These are phyloP conservation scores for Kuschelorhynchus macadamiae DNA, from an alignment of 2,888 invertebrate species.

Conservation along the genomic window DNA sequence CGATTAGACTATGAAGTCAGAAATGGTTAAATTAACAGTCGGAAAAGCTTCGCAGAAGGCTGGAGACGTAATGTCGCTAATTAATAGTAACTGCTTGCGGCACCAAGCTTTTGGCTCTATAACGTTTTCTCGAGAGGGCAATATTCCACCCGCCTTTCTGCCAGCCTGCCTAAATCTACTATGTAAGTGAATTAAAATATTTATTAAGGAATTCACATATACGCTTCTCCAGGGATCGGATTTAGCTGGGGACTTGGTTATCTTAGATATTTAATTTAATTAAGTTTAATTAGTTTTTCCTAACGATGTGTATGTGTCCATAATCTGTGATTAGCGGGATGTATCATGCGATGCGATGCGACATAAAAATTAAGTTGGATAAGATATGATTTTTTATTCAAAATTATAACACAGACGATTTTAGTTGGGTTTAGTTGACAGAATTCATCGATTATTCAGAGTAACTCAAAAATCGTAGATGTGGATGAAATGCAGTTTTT, in stretches of 20 bases:
- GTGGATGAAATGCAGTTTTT: too few relatives aligned
- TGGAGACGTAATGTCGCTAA: conserved; percentile 66
- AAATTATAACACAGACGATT: too few relatives aligned
- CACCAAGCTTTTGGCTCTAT: conserved; percentile 64
- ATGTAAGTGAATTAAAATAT: conserved; percentile 69
- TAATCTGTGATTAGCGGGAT: too few relatives aligned
- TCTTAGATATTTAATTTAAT: conserved; percentile 63
- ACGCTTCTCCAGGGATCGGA: conserved; percentile 63
- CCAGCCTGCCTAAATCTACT: conserved; percentile 67
- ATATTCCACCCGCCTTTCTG: conserved; percentile 59
- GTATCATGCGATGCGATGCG: too few relatives aligned
- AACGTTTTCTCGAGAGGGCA: conserved; percentile 65
- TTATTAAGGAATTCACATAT: conserved; percentile 69
- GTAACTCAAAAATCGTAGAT: too few relatives aligned
- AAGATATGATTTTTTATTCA: too few relatives aligned
- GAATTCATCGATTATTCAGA: too few relatives aligned
- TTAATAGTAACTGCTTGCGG: conserved; percentile 66
- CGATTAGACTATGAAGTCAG: conserved; percentile 43
- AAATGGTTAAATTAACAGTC: conserved; percentile 49
- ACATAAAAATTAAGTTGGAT: too few relatives aligned
- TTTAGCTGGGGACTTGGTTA: conserved; percentile 64
- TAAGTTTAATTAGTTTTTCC: conserved; percentile 33
- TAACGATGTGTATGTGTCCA: background rate
- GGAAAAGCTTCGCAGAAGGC: conserved; percentile 52
- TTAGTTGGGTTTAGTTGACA: too few relatives aligned